phyloP scores from a whole-genome alignment of 37 sponge, comb jelly and placozoan species.

The Diacarnus erythraeanus region DNA sequence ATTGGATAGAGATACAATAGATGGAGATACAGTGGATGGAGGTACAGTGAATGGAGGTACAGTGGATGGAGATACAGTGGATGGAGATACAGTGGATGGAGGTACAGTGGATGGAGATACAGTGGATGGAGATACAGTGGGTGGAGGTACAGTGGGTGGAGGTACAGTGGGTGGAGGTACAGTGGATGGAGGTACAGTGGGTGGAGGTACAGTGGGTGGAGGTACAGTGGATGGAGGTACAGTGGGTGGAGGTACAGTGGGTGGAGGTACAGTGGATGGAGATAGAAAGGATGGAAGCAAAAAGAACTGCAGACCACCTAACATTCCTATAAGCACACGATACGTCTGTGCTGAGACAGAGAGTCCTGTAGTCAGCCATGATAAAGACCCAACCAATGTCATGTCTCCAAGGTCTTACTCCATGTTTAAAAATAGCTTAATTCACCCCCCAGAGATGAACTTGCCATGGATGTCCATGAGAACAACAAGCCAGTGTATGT shows the following conservation, averaged over 20 bases:
- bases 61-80: background rate
- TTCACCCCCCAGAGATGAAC: conserved; percentile 47
- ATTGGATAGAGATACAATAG: background rate
- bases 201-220: background rate
- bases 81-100: background rate
- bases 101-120: background rate
- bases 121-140: background rate
- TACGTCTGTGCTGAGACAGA: background rate
- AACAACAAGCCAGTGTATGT: conserved; percentile 24
- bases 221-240: background rate
- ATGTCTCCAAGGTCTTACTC: conserved; percentile 26
- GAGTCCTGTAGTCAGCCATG: background rate
- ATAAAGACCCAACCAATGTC: background rate
- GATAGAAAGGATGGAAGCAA: background rate
- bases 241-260: background rate
- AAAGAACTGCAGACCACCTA: background rate
- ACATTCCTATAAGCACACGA: background rate
- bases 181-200: background rate
- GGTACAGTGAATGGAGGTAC: background rate
- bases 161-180: background rate
- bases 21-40: background rate
- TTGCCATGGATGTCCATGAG: conserved; percentile 52
- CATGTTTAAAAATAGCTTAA: conserved; percentile 3
- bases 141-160: background rate
- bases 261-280: background rate